These are phyloP conservation scores for Oncorhynchus masou DNA, from an alignment of 2,113 vertebrate genomes.

Conservation along the genomic window DNA sequence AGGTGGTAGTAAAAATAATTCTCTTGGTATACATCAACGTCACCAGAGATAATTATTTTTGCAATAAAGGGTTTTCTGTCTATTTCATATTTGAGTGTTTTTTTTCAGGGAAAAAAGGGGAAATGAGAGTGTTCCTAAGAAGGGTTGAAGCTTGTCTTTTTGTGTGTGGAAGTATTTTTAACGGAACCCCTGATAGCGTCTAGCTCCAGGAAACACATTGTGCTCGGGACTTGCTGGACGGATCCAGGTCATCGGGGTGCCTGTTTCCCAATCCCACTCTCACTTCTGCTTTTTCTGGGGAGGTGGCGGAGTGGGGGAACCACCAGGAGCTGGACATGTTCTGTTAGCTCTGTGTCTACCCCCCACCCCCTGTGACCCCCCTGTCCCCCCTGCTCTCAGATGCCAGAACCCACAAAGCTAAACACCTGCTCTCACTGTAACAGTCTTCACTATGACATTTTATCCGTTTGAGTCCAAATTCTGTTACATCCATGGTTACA, in stretches of 20 bases:
- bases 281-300: conserved; percentile 49
- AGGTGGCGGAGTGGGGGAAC: conserved; percentile 1
- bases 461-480: no score
- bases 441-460: not conserved
- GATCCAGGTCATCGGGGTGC: conserved; percentile 32
- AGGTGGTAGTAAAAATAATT: not conserved
- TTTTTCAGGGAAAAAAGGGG: not conserved
- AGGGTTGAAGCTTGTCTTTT: not conserved
- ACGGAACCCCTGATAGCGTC: conserved; percentile 26
- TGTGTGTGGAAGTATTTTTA: not conserved
- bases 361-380: not conserved
- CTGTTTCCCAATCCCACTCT: conserved; percentile 50
- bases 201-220: conserved; percentile 72
- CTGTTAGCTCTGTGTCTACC: conserved; percentile 1
- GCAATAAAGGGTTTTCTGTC: not conserved
- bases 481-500: no score
- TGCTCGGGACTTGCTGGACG: conserved; percentile 1
- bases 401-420: not conserved
- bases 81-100: conserved; percentile 11
- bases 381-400: not conserved
- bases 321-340: not conserved
- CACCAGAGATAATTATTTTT: not conserved
- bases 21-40: not conserved
- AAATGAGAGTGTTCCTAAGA: conserved; percentile 35
- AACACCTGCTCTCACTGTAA: conserved; percentile 4